Evolutionary conservation across 1,140 invertebrate genomes (phyloP).

Genomic region (Tetragnatha versicolor): DNA sequence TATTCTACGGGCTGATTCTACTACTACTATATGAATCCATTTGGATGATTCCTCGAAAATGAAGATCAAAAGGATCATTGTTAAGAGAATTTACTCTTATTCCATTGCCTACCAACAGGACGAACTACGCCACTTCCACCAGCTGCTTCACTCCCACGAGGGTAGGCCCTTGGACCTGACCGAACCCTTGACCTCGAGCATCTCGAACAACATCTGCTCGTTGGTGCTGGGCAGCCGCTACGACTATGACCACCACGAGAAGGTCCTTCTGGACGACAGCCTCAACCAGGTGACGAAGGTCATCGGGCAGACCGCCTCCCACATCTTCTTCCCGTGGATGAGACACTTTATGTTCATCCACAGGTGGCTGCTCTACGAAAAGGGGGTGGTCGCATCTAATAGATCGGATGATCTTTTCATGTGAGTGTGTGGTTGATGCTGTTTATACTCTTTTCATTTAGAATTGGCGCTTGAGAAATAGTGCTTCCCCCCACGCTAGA

Average conservation of each 20-base stretch:
- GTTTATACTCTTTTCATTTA: not conserved
- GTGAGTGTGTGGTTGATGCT: not conserved
- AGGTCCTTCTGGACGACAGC: conserved; percentile 32
- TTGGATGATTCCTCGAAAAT: too few relatives aligned
- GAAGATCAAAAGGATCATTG: too few relatives aligned
- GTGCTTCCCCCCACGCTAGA: too few relatives aligned
- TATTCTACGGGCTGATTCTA: not conserved
- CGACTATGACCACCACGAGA: conserved; percentile 47
- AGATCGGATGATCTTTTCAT: not conserved
- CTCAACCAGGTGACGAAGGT: not conserved
- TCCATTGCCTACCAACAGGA: conserved; percentile 19
- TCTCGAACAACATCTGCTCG: conserved; percentile 56
- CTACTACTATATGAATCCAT: too few relatives aligned
- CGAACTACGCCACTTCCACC: conserved; percentile 37
- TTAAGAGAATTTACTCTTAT: not conserved
- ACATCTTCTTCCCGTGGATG: conserved; percentile 49
- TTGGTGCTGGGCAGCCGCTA: conserved; percentile 54
- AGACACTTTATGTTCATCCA: not conserved
- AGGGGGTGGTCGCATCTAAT: not conserved
- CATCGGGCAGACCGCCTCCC: not conserved
- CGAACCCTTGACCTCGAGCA: conserved; percentile 39
- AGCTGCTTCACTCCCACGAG: not conserved
- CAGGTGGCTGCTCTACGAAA: not conserved
- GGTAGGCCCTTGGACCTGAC: conserved; percentile 43
- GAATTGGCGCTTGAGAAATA: not conserved